Evolutionary conservation across 2,888 invertebrate species (phyloP), one percentile per base, ranked within the genome.

Genomic region (Tenthredo amoena): DNA sequence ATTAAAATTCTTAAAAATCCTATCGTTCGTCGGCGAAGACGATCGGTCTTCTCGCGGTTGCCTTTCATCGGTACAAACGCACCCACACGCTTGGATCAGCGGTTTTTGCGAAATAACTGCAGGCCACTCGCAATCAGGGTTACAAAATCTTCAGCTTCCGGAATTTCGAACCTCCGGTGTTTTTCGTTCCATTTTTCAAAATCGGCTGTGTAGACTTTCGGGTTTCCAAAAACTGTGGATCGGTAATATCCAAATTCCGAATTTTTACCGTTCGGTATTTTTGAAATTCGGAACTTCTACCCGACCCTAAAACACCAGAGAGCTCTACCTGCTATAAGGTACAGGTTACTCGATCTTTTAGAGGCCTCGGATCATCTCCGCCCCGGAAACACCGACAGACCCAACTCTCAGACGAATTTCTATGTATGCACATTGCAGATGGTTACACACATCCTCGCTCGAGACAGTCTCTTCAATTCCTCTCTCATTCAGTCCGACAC

Each of bases 321-420:
- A n/a, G 55, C 55, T 5, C 55, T 74, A 43, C 40, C 40, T 43
- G 40, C 43, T 74, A 5, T 3, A 50, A 55, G 6, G 34, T 55
- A 34, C 50, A 50, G 77, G 77, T 77, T 76, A 15, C 77, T 77
- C 34, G 26, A 55, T 34, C 55, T 34, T 77, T 55, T 55, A 50
- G 55, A 55, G 2, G 55, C 55, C 50, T 55, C 18, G 74, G 50
- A 40, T 40, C 77, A 18, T 77, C 77, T 77, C 50, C 77, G 77
- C 77, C 77, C 77, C 55, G 77, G 77, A 77, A 77, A 77, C 55
- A 55, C 47, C 77, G 77, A 31, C 50, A 34, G 40, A 40, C 72
- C 72, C 72, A n/a, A n/a, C n/a, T 18, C 72, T n/a, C 43, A 15
- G 21, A 18, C 34, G 1, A 12, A 26, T 34, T 18, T 55, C n/a